Evolutionary conservation across 1,140 invertebrate genomes (phyloP), one percentile per base, ranked within the genome.

Genomic region (Frieseomelitta varia): DNA sequence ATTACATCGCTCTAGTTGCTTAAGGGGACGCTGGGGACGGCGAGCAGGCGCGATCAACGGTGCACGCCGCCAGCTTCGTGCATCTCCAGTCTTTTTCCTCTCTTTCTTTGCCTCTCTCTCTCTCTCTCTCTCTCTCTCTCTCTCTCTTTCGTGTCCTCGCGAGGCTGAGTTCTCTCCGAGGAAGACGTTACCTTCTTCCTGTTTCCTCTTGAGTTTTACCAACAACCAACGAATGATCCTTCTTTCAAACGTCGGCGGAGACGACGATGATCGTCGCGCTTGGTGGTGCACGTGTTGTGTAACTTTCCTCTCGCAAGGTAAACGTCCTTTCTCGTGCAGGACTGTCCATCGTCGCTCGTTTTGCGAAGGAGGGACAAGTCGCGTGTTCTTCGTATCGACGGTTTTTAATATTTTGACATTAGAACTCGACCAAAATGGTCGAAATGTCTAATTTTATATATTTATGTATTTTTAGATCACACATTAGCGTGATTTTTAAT

Each of bases 1-100:
- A 79, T 84, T 80, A 84, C 51, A 63, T 30, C 77, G 82, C 82
- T 84, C 67, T 72, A 55, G 83, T 80, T 84, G 69, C 30, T 84
- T 79, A 58, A 53, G 65, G 65, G 81, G 75, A 77, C 81, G 55
- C 47, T 53, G 30, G 68, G 30, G 68, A 24, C 12, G 47, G 12
- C 30, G 56, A 61, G 56, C 74, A 27, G 21, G 39, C 47, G 63
- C 51, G 55, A 71, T 78, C 75, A 71, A 83, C 75, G 27, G 65
- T 51, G 75, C 55, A 53, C 65, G 21, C 81, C 24, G 74, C 74
- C 10, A 78, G 77, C 51, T 78, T 69, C 27, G 24, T 30, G 72
- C 61, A 34, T 30, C 30, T 12, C 3, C 14, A 30, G 39, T 47
- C 34, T 3, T 21, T 24, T 24, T 19, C 17, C 4, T 51, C 8